phyloP scores from a whole-genome alignment of 1,140 invertebrate genomes.

The Drusus annulatus region DNA sequence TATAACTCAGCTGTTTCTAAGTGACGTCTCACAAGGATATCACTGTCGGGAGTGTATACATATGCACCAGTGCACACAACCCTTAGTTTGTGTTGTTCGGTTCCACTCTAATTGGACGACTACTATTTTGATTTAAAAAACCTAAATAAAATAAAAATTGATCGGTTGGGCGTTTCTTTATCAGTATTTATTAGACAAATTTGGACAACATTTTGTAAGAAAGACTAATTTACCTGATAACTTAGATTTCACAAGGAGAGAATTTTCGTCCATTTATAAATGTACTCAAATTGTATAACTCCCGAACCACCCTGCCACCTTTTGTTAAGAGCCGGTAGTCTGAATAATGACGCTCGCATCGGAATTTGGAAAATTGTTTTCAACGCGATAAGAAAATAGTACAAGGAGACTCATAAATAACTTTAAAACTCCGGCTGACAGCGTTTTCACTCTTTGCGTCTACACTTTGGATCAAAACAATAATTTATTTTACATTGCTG shows the following conservation, averaged over 20 bases:
- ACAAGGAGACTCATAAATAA: slow-evolving; percentile 54
- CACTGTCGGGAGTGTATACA: too few relatives aligned
- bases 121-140: too few relatives aligned
- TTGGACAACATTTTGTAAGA: too few relatives aligned
- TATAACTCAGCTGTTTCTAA: too few relatives aligned
- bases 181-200: too few relatives aligned
- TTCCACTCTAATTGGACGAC: too few relatives aligned
- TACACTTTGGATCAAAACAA: slow-evolving; percentile 37
- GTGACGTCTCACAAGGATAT: too few relatives aligned
- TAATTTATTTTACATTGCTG: slow-evolving; percentile 33
- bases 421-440: slow-evolving; percentile 19
- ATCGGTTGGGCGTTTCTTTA: too few relatives aligned
- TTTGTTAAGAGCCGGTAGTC: slow-evolving; percentile 43
- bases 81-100: too few relatives aligned
- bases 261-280: not conserved
- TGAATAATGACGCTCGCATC: slow-evolving; percentile 54
- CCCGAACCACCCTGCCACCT: slow-evolving; percentile 42
- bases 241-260: too few relatives aligned
- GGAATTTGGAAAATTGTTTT: slow-evolving; percentile 58
- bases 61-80: too few relatives aligned
- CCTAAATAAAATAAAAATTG: too few relatives aligned
- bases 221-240: not conserved
- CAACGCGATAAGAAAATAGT: slow-evolving; percentile 53
- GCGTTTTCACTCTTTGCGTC: not conserved
- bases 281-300: slow-evolving; percentile 55